Conservation (phyloP, 2,797 vertebrate genomes). For the Fringilla coelebs region DNA sequence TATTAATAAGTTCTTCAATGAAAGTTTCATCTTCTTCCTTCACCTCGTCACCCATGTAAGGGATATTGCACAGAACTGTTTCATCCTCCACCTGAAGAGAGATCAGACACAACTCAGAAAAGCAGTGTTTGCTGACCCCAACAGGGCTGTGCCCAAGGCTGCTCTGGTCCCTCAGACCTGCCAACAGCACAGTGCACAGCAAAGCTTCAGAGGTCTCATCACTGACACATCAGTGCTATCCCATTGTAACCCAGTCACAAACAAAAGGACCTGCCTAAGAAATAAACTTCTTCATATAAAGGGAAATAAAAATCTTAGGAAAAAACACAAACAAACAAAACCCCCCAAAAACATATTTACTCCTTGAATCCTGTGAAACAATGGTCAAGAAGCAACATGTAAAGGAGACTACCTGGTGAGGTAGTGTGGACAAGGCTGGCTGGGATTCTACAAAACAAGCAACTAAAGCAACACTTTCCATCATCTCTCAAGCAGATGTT, state of each 20-base stretch:
- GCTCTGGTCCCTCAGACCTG: background rate
- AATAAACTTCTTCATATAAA: background rate
- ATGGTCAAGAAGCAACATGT: background rate
- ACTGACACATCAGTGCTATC: background rate
- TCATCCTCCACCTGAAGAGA: slow-evolving; percentile 93
- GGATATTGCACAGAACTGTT: slow-evolving; percentile 96
- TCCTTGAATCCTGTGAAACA: background rate
- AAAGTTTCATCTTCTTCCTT: slow-evolving; percentile 98
- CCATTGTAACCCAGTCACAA: background rate
- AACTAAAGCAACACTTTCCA: background rate
- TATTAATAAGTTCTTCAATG: slow-evolving; percentile 96
- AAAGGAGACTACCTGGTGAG: background rate
- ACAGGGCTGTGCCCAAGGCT: background rate
- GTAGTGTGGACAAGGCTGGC: rapidly evolving
- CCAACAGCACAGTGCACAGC: background rate
- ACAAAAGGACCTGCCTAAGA: background rate
- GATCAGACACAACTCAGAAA: background rate
- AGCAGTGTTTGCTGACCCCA: background rate
- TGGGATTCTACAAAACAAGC: background rate
- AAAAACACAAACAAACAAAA: background rate
- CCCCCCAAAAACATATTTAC: rapidly evolving
- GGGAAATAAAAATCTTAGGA: background rate
- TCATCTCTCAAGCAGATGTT: background rate
- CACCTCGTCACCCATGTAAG: slow-evolving; percentile 97
- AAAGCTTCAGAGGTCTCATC: background rate